Conservation (phyloP, 2,797 vertebrate genomes). For the Sebastes minor region DNA sequence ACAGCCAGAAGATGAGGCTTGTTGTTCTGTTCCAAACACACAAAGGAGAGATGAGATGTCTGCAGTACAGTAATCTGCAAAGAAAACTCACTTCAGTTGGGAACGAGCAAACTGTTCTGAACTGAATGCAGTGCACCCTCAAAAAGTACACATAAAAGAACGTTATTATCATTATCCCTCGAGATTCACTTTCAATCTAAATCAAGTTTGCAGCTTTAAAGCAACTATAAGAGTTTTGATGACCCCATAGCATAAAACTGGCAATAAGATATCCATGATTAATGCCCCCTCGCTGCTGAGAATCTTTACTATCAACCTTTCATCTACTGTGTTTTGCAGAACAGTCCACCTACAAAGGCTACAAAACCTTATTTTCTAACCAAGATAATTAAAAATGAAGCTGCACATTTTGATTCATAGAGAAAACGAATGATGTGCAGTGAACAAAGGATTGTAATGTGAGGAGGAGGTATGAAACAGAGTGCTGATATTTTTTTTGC, state of each 20-base stretch:
- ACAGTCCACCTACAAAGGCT: background rate
- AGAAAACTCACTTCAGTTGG: slow-evolving; percentile 18
- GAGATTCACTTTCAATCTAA: background rate
- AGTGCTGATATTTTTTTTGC: background rate
- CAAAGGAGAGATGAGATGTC: slow-evolving; percentile 28
- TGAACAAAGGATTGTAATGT: background rate
- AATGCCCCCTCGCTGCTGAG: background rate
- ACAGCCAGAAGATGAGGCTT: slow-evolving; percentile 38
- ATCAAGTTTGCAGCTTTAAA: background rate
- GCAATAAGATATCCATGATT: background rate
- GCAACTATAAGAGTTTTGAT: background rate
- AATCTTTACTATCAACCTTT: background rate
- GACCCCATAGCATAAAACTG: background rate
- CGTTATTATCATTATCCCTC: background rate
- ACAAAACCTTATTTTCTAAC: background rate
- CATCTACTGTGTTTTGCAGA: background rate
- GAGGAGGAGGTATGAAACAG: background rate
- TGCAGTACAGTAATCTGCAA: slow-evolving; percentile 18
- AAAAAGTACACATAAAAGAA: background rate
- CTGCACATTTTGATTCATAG: background rate
- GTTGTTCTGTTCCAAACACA: slow-evolving; percentile 53
- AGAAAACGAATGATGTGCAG: background rate
- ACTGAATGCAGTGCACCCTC: background rate
- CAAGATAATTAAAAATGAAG: background rate
- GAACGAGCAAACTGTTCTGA: slow-evolving; percentile 7